These are phyloP conservation scores for Brachyrhaphis roseni DNA, from an alignment of 2,797 vertebrate genomes.

Conservation along the genomic window DNA sequence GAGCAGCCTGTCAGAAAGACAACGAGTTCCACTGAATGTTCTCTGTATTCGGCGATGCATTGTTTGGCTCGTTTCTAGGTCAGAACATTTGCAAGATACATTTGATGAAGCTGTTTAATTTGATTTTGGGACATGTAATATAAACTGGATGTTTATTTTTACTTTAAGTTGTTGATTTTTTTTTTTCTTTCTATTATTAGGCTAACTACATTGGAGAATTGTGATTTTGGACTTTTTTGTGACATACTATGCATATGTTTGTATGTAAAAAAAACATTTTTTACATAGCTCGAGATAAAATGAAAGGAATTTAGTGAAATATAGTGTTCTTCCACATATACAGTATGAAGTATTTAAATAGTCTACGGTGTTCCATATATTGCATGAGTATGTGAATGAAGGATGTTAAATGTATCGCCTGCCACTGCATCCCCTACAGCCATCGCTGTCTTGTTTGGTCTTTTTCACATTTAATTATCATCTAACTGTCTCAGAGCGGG, in stretches of 20 bases:
- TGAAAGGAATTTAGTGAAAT: background rate
- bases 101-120: constrained; percentile 22
- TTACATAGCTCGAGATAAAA: background rate
- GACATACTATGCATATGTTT: background rate
- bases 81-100: constrained; percentile 4
- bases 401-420: background rate
- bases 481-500: background rate
- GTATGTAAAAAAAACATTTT: background rate
- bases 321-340: background rate
- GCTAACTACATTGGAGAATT: background rate
- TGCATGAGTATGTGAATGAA: background rate
- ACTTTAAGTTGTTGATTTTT: background rate
- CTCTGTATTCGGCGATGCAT: constrained; percentile 29
- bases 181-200: background rate
- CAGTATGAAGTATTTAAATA: background rate
- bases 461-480: background rate
- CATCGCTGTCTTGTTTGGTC: background rate
- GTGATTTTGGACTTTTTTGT: background rate
- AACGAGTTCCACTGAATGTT: constrained; percentile 8
- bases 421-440: background rate
- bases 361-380: background rate
- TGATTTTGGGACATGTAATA: constrained; percentile 27
- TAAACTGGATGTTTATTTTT: background rate
- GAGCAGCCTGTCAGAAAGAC: constrained; percentile 43
- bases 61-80: constrained; percentile 10